Conservation (phyloP, 2,113 vertebrate genomes). For the Mola mola region DNA sequence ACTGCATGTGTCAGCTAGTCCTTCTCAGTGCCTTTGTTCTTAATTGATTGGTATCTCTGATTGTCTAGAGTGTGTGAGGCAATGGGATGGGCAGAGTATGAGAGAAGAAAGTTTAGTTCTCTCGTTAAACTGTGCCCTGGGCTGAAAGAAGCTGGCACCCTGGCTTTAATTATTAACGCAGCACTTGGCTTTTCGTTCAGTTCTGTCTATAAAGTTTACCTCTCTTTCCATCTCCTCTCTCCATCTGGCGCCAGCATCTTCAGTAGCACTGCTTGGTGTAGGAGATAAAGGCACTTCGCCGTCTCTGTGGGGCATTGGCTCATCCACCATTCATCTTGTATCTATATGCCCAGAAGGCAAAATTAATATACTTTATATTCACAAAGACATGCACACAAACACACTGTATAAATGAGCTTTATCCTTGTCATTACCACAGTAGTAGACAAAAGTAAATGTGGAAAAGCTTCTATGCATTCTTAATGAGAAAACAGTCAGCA, state of each 20-base stretch:
- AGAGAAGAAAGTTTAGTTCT: conserved; percentile 19
- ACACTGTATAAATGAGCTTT: not conserved
- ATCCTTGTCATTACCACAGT: conserved; percentile 30
- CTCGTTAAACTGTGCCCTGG: conserved; percentile 49
- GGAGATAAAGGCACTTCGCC: conserved; percentile 8
- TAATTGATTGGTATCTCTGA: conserved; percentile 31
- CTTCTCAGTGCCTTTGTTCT: conserved; percentile 6
- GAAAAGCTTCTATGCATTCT: not conserved
- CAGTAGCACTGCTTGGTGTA: not conserved
- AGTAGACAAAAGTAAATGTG: conserved; percentile 7
- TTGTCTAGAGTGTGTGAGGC: conserved; percentile 13
- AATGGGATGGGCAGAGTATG: not conserved
- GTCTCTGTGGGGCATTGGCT: conserved; percentile 20
- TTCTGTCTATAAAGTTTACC: conserved; percentile 10
- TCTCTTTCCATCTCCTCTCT: conserved; percentile 1
- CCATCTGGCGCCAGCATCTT: conserved; percentile 21
- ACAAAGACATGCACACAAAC: conserved; percentile 11
- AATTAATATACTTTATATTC: conserved; percentile 16
- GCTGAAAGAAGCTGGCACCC: conserved; percentile 59
- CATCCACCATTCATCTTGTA: conserved; percentile 15
- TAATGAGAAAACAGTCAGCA: not conserved
- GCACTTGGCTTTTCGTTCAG: conserved; percentile 56
- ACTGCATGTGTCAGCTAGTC: not conserved
- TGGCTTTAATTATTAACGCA: conserved; percentile 67
- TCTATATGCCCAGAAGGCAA: conserved; percentile 13